These are phyloP conservation scores for Upupa epops DNA, from an alignment of 2,113 vertebrate genomes.

Conservation along the genomic window DNA sequence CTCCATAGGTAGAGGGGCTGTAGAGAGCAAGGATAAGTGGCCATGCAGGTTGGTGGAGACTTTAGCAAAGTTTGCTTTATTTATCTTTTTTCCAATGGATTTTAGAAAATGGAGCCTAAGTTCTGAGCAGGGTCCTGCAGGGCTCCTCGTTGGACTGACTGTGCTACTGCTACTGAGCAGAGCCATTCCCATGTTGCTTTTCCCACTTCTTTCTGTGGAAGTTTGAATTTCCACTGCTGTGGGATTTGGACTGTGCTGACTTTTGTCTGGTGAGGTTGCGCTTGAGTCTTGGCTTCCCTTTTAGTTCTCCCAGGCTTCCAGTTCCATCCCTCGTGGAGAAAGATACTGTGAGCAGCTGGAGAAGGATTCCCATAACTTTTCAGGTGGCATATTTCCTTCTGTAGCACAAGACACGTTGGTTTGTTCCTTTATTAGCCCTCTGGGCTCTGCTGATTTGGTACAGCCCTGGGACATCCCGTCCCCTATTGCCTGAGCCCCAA, in stretches of 20 bases:
- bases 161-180: not conserved
- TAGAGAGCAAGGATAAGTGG: not conserved
- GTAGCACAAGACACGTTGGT: not conserved
- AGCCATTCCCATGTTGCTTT: accelerated
- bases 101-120: not conserved
- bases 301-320: not conserved
- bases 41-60: accelerated
- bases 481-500: accelerated
- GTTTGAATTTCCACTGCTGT: not conserved
- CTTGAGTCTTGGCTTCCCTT: no score
- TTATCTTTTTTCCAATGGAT: not conserved
- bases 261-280: not conserved
- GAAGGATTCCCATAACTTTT: not conserved
- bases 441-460: not conserved
- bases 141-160: not conserved
- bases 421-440: not conserved
- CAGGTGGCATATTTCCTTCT: not conserved
- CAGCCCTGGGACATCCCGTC: not conserved
- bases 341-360: not conserved
- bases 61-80: not conserved
- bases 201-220: not conserved
- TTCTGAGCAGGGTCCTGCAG: no score
- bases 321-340: not conserved
- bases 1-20: not conserved
- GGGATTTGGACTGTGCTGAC: not conserved